phyloP scores from a whole-genome alignment of 2,888 invertebrate genomes.

The Thecocarcelia acutangulata region DNA sequence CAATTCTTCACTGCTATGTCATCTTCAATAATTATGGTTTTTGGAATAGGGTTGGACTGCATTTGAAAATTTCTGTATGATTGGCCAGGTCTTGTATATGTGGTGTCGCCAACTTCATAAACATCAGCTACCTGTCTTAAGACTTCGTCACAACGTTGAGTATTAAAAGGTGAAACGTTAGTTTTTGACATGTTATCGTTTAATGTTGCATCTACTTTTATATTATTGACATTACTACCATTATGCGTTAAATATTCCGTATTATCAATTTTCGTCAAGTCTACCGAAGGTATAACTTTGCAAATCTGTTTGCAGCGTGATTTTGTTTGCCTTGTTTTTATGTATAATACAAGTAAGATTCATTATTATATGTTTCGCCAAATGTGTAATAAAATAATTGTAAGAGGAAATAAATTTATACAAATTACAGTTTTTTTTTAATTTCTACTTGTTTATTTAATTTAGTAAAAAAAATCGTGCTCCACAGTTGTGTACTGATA shows the following conservation, averaged over 20 bases:
- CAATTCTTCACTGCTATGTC: background rate
- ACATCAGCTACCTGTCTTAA: constrained; percentile 40
- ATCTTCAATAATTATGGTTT: background rate
- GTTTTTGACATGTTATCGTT: background rate
- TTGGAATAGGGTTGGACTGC: background rate
- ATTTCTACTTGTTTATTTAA: too few relatives aligned
- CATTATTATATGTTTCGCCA: too few relatives aligned
- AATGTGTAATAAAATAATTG: too few relatives aligned
- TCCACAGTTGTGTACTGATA: too few relatives aligned
- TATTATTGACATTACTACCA: background rate
- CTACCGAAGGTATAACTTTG: constrained; percentile 69
- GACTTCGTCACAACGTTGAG: constrained; percentile 5
- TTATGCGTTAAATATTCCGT: constrained; percentile 29
- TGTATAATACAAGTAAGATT: background rate
- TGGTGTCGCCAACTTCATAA: constrained; percentile 42
- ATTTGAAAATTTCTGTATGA: constrained; percentile 63
- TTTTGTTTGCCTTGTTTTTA: constrained; percentile 15
- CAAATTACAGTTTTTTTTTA: too few relatives aligned
- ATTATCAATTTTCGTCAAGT: constrained; percentile 61
- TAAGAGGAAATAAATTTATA: too few relatives aligned
- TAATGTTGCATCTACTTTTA: background rate
- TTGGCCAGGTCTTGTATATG: constrained; percentile 62
- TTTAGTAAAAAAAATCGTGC: too few relatives aligned
- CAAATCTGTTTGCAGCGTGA: constrained; percentile 66
- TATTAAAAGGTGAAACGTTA: background rate